These are phyloP conservation scores for Sminthopsis crassicaudata DNA, from an alignment of 2,113 vertebrate species.

Conservation along the genomic window DNA sequence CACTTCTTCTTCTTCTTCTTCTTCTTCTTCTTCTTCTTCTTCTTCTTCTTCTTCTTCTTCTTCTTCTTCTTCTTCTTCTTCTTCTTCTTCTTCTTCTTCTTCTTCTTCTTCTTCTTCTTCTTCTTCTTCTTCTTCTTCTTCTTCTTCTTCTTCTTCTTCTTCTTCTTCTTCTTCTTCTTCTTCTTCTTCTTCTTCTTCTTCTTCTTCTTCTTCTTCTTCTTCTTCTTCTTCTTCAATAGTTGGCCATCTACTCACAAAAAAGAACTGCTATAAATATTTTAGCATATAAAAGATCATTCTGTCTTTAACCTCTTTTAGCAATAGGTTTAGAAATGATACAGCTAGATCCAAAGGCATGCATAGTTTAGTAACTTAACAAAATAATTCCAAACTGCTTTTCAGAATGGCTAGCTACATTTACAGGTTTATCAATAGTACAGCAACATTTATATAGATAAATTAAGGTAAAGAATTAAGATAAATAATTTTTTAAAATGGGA, in stretches of 20 bases:
- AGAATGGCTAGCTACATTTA: background rate
- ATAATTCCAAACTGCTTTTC: background rate
- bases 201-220: no score
- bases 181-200: no score
- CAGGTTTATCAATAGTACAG: background rate
- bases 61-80: no score
- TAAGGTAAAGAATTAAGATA: background rate
- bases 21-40: no score
- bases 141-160: no score
- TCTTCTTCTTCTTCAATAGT: background rate
- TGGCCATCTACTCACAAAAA: background rate
- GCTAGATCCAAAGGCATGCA: background rate
- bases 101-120: no score
- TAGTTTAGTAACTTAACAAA: background rate
- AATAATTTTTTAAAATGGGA: background rate
- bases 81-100: no score
- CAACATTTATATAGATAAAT: no score
- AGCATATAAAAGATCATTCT: background rate
- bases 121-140: no score
- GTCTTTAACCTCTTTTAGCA: background rate
- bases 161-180: no score
- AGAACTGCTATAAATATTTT: background rate
- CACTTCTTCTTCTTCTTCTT: background rate
- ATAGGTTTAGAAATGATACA: background rate
- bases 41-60: no score